These are phyloP conservation scores for Echinops telfairi DNA, from an alignment of 2,113 vertebrate species.

Conservation along the genomic window DNA sequence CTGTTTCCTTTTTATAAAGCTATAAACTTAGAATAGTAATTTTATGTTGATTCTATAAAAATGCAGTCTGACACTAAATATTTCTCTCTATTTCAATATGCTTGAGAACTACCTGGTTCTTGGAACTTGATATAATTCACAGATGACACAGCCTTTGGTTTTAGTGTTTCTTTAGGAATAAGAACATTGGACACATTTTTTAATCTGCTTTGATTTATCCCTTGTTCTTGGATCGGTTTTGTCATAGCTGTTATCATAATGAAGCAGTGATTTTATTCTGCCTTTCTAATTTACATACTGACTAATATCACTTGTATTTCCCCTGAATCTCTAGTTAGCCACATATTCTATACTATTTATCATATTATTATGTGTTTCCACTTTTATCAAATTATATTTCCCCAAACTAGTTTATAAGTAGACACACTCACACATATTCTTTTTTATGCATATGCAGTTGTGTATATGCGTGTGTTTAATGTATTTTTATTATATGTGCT, in stretches of 20 bases:
- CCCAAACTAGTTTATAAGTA: conserved; percentile 4
- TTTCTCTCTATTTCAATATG: conserved; percentile 33
- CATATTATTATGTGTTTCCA: not conserved
- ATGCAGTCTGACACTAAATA: not conserved
- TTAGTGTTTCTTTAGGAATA: not conserved
- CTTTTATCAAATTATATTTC: conserved; percentile 63
- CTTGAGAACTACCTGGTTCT: not conserved
- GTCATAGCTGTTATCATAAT: conserved; percentile 28
- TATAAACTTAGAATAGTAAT: conserved; percentile 4
- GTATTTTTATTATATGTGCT: not conserved
- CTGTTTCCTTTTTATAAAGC: not conserved
- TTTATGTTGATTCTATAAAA: conserved; percentile 41
- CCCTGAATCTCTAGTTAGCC: not conserved
- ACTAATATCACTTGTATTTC: conserved; percentile 49
- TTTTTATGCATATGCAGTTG: not conserved
- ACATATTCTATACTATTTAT: conserved; percentile 23
- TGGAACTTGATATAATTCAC: conserved; percentile 11
- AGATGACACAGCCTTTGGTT: not conserved
- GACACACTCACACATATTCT: not conserved
- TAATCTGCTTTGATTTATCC: conserved; percentile 27
- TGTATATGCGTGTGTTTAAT: not conserved
- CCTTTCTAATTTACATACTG: conserved; percentile 39
- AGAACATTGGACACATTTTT: not conserved
- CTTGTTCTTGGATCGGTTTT: conserved; percentile 9
- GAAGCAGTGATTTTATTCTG: conserved; percentile 53